Base-by-base conservation (phyloP, 2,888 invertebrate genomes). In the Periphyllus acericola region DNA sequence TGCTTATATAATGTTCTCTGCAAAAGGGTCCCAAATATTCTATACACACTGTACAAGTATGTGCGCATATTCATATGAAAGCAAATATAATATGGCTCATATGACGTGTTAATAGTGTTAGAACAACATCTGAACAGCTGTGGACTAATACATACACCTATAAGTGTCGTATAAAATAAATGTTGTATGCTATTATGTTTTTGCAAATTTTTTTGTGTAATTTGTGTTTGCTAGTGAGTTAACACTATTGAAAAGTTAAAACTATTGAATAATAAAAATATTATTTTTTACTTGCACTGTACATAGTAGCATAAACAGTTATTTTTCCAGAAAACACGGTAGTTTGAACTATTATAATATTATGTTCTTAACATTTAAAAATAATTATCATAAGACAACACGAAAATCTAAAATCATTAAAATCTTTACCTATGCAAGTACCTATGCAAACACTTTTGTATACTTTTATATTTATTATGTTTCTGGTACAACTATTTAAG, bases 81-180 rank as follows among this genome's bases (percentile, higher is more conserved):
- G 25, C 66, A 76, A 68, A 84, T 52, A 72, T 74, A 55, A 83
- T 83, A 55, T 19, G 74, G 75, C 21, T 21, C 60, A 32, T 32
- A 66, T 83, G 74, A 75, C 74, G 60, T 29, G 60, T 46, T 60
- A 29, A 60, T 32, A 46, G 60, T 29, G 60, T 32, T 60, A 40
- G 40, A 46, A 76, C 40, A 76, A 84, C 76, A 84, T 76, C 25
- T 84, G 76, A 76, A 84, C 84, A 84, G 76, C 25, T 84, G 84
- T 84, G 76, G 46, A 60, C 21, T 32, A 29, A 75, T 40, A 40
- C 66, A 66, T n/a, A 80, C 29, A 74, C 36, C 11, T 36, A 75
- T 25, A 4, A n/a, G 40, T 40, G n/a, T 29, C 29, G 19, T 4
- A 29, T 19, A 83, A 55, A 83, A 55, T 55, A 74, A 83, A 34